Evolutionary conservation across 2,797 vertebrate species (phyloP).

Genomic region (Acipenser oxyrinchus): DNA sequence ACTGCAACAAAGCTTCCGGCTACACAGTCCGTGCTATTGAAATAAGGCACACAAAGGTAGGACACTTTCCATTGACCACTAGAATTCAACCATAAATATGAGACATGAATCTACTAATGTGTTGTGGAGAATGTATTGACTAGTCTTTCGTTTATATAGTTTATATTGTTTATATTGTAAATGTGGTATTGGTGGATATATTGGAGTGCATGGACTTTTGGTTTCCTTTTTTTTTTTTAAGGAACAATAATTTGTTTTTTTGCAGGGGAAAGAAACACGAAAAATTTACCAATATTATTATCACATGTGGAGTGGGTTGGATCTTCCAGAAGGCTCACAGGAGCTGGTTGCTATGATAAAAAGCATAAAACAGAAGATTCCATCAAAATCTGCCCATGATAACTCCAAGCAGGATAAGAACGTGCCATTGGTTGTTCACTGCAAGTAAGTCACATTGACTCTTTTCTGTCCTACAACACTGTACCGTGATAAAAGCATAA

Average conservation of each 20-base stretch:
- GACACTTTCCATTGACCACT: too few relatives aligned
- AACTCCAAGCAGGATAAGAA: constrained; percentile 34
- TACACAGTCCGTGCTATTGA: constrained; percentile 67
- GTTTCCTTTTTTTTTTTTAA: too few relatives aligned
- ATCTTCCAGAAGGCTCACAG: constrained; percentile 62
- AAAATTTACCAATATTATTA: constrained; percentile 79
- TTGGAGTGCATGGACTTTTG: too few relatives aligned
- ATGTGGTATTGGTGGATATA: too few relatives aligned
- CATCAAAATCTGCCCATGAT: constrained; percentile 28
- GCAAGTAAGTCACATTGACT: constrained; percentile 59
- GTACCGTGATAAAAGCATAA: too few relatives aligned
- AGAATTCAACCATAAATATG: too few relatives aligned
- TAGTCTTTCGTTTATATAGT: too few relatives aligned
- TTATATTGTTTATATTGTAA: too few relatives aligned
- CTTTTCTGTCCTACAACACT: neutral
- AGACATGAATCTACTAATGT: too few relatives aligned
- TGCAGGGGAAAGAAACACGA: constrained; percentile 74
- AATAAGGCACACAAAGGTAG: constrained; percentile 77
- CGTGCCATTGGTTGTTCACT: constrained; percentile 68
- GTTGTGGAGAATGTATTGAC: too few relatives aligned
- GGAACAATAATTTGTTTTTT: constrained; percentile 14
- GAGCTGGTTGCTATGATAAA: constrained; percentile 70
- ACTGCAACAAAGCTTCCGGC: constrained; percentile 40
- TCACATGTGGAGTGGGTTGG: constrained; percentile 59
- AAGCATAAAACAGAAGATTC: constrained; percentile 53